Base-by-base conservation (phyloP, 2,113 vertebrate species). In the Engystomops pustulosus region DNA sequence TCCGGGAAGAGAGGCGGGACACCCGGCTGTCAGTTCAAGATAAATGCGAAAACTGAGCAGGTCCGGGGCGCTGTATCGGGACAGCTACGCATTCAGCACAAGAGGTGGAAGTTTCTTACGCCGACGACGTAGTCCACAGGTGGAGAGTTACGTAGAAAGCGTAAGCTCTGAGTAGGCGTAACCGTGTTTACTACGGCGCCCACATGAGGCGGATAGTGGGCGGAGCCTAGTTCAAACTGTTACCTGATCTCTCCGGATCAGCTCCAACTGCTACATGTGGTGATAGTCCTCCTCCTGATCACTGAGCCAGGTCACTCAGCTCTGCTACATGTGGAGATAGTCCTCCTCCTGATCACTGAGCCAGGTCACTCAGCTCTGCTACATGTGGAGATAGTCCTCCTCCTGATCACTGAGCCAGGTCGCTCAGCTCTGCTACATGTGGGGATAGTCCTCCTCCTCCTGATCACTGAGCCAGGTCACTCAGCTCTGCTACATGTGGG, bases 101-200 rank as follows among this genome's bases (percentile, higher is more conserved):
- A 1, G 18, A 25, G 51, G 36, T 45, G 75, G 53, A 41, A 23
- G 0, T 3, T 0, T 17, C 34, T 23, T 83, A 74, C 81, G 51
- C 17, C 58, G 20, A 36, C 11, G 5, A 23, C 11, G 62, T 51
- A 81, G 18, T 14, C 18, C 10, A 15, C 38, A 75, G 69, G 70
- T 75, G 18, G 51, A 32, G 17, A 41, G 47, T 27, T 89, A 78
- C 89, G 88, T 86, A 81, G 67, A 71, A 25, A 41, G 89, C 88
- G 90, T 86, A 88, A 69, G 23, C 30, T 12, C 20, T 15, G 49
- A 65, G 81, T 65, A 82, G 72, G 81, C 41, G 81, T 75, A 70
- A 4, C 38, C 6, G 34, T 72, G 68, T 71, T 81, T 71, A 38
- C 45, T 1, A 18, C 17, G 10, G n/a, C 70, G 30, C 86, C 78